Conservation (phyloP, 1,140 invertebrate species). For the Drosophila subobscura region DNA sequence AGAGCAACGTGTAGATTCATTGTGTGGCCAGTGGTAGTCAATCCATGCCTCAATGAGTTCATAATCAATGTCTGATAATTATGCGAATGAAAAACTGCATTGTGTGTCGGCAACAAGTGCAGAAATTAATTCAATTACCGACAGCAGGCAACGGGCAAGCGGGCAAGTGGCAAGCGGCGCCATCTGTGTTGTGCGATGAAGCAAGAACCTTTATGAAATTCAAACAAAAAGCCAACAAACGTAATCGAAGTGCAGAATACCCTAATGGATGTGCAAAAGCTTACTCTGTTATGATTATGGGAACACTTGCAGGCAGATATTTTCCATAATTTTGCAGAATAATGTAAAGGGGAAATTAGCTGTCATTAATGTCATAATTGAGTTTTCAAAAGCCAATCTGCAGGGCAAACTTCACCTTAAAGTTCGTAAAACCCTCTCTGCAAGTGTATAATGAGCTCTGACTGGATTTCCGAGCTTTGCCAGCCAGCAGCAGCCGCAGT, state of each 20-base stretch:
- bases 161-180: slow-evolving; percentile 10
- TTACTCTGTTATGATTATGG: too few species aligned
- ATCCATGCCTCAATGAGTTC: slow-evolving; percentile 62
- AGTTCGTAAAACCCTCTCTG: too few species aligned
- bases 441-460: too few species aligned
- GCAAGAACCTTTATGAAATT: slow-evolving; percentile 34
- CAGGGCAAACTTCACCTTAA: too few species aligned
- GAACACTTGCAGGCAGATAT: too few species aligned
- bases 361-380: too few species aligned
- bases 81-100: slow-evolving; percentile 61
- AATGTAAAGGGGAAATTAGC: too few species aligned
- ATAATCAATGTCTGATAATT: slow-evolving; percentile 61
- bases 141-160: slow-evolving; percentile 6
- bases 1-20: background rate
- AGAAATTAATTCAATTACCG: slow-evolving; percentile 67
- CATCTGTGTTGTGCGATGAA: slow-evolving; percentile 18
- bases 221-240: too few species aligned
- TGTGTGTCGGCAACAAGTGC: slow-evolving; percentile 56
- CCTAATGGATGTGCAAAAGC: too few species aligned
- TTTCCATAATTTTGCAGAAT: too few species aligned
- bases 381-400: too few species aligned
- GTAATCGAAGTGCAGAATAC: too few species aligned
- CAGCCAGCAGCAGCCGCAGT: background rate
- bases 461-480: background rate
- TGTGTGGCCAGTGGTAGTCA: slow-evolving; percentile 1